A percentile compares a stretch with the other conserved stretches of the same genome.
phyloP scores from a whole-genome alignment of 2,797 vertebrate genomes.

The Amblyraja radiata region DNA sequence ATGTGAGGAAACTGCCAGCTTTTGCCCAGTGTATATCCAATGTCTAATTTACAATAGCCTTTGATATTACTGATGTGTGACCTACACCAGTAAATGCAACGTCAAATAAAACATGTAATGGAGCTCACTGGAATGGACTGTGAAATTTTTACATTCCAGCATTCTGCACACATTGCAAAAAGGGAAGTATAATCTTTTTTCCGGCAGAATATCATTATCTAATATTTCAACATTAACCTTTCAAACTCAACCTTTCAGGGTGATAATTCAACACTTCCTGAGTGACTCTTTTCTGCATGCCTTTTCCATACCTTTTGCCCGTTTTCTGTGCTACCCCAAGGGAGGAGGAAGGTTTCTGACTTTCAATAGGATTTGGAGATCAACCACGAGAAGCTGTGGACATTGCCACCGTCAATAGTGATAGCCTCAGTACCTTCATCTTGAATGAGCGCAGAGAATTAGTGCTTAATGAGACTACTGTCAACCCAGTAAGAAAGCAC shows the following conservation, averaged over 20 bases:
- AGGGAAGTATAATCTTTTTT: neutral
- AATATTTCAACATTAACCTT: neutral
- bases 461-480: too few relatives aligned
- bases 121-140: slow-evolving; percentile 31
- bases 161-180: neutral
- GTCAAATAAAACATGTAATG: slow-evolving; percentile 30
- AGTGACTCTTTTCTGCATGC: too few relatives aligned
- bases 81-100: slow-evolving; percentile 25
- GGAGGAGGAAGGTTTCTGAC: too few relatives aligned
- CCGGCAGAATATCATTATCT: neutral
- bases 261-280: too few relatives aligned
- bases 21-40: neutral
- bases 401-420: too few relatives aligned
- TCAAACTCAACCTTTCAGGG: neutral
- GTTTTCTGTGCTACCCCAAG: too few relatives aligned
- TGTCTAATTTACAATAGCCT: slow-evolving; percentile 31
- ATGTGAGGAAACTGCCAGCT: neutral
- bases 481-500: too few relatives aligned
- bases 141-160: neutral
- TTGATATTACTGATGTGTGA: slow-evolving; percentile 32
- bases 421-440: too few relatives aligned
- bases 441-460: too few relatives aligned
- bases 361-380: too few relatives aligned
- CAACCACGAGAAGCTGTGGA: too few relatives aligned
- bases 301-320: too few relatives aligned